Evolutionary conservation across 2,113 vertebrate species (phyloP).

Genomic region (Aspidoscelis tigris): DNA sequence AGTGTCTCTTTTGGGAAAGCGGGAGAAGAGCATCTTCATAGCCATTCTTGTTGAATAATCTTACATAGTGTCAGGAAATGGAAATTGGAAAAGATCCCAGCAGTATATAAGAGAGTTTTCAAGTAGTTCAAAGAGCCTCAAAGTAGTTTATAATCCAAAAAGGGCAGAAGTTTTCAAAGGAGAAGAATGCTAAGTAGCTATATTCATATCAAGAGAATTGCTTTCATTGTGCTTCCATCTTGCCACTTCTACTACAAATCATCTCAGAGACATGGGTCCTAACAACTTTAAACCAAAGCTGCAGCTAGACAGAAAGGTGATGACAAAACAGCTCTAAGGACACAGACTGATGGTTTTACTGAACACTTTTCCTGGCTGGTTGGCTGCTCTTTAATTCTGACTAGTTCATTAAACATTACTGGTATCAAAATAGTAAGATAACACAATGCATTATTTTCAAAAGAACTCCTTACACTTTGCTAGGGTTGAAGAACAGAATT

Average conservation of each 20-base stretch:
- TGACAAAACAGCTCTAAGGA: background rate
- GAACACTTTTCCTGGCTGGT: background rate
- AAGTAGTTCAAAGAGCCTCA: conserved; percentile 21
- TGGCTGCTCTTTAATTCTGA: background rate
- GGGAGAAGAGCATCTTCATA: conserved; percentile 2
- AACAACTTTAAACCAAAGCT: background rate
- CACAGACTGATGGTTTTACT: background rate
- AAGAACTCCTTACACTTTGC: conserved; percentile 47
- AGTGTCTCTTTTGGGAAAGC: background rate
- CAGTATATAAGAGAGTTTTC: conserved; percentile 37
- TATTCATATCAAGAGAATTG: conserved; percentile 5
- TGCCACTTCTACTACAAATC: background rate
- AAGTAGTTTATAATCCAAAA: conserved; percentile 36
- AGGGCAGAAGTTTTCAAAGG: fast-evolving
- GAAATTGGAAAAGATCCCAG: conserved; percentile 41
- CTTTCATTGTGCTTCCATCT: background rate
- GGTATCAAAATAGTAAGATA: conserved; percentile 30
- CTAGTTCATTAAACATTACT: background rate
- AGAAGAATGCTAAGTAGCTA: background rate
- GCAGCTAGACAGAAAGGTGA: background rate
- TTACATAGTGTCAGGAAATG: conserved; percentile 32
- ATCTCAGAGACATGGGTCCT: background rate
- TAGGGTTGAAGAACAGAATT: conserved; percentile 43
- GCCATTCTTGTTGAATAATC: background rate
- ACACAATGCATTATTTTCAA: conserved; percentile 49